Base-by-base conservation (phyloP, 2,113 vertebrate genomes). In the Etheostoma cragini region DNA sequence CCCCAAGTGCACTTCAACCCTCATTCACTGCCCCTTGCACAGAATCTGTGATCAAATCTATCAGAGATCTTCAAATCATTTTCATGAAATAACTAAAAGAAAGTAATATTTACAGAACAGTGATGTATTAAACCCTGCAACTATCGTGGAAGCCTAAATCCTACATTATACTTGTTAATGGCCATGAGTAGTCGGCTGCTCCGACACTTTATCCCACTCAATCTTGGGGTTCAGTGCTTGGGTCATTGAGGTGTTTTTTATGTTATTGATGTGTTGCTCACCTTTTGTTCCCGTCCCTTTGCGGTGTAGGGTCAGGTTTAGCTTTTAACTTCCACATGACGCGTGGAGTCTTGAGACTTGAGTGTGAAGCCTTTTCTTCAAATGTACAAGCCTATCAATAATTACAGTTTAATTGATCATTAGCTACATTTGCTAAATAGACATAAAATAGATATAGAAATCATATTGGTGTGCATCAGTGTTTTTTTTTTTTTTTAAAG, bases 211-310 rank as follows among this genome's bases (percentile, higher is more conserved):
- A 47, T 63, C 42, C 3, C 11, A 4, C 19, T 57, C 26, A 19
- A 42, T 47, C 42, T 6, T 50, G 26, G 54, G 30, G 33, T 57
- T 60, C 65, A 65, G 16, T 14, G n/a, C 35, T 71, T n/a, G n/a
- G 52, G 72, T 80, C 76, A 42, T 14, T 49, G 60, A 76, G 24
- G 35, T 71, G 66, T 14, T 77, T 79, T 26, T 75, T n/a, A 26
- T 67, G 35, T 77, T 56, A 62, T 67, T 62, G 72, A 81, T 81
- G 61, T 81, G 67, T 72, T 21, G 78, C 62, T 72, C 56, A 75
- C 71, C 38, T 66, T 74, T 38, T 54, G 22, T 79, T 49, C 26
- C 62, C 24, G 38, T 8, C n/a, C n/a, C 57, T 72, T 72, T 56
- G 66, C 30, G 38, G 66, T 35, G 45, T 50, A 22, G 50, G 61